These are phyloP conservation scores for Dinocampus coccinellae DNA, from an alignment of 2,888 invertebrate genomes.

Conservation along the genomic window DNA sequence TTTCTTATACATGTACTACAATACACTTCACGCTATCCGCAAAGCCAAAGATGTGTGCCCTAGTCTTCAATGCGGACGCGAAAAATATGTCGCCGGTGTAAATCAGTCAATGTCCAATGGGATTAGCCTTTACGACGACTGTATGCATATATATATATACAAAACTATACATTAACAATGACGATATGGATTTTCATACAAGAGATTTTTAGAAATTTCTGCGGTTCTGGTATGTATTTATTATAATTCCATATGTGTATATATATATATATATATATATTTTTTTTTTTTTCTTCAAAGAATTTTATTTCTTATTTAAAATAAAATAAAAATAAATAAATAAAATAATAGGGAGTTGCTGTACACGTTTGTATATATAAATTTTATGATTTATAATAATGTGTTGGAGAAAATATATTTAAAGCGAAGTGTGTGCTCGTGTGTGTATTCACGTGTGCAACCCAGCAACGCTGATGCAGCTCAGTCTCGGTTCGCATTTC, in stretches of 20 bases:
- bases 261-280: too few species aligned
- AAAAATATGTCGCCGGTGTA: conserved; percentile 61
- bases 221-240: too few species aligned
- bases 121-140: conserved; percentile 58
- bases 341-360: too few species aligned
- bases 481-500: conserved; percentile 47
- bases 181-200: not conserved
- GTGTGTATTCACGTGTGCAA: not conserved
- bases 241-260: too few species aligned
- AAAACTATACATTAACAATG: not conserved
- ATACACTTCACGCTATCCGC: too few species aligned
- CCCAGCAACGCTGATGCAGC: conserved; percentile 41
- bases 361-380: not conserved
- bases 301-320: too few species aligned
- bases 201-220: not conserved
- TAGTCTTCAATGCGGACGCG: conserved; percentile 1
- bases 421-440: not conserved
- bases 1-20: not conserved
- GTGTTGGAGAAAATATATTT: not conserved
- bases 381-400: conserved; percentile 5
- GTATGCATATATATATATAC: not conserved
- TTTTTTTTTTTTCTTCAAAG: too few species aligned
- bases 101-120: conserved; percentile 64
- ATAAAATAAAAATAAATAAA: too few species aligned
- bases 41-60: not conserved